Percentiles rank a stretch among this genome's conserved stretches.
Evolutionary conservation across 2,113 vertebrate genomes (phyloP).

Genomic region (Pomatorhinus ruficollis): DNA sequence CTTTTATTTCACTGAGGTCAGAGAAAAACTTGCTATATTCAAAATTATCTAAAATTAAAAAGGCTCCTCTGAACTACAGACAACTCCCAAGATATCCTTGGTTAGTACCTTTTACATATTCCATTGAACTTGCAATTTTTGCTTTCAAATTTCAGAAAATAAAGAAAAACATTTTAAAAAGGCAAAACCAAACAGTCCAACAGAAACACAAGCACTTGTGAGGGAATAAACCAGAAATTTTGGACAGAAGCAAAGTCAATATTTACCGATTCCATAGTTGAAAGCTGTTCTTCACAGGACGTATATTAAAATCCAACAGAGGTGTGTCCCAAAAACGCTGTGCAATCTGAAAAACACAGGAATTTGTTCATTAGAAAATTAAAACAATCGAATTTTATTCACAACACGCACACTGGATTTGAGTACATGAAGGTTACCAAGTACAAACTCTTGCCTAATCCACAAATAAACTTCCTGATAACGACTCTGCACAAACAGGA

Average conservation of each 20-base stretch:
- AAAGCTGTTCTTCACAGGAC: constrained; percentile 81
- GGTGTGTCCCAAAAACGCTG: constrained; percentile 63
- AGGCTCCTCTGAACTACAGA: not conserved
- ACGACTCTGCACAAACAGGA: not conserved
- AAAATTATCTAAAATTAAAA: not conserved
- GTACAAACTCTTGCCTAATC: not conserved
- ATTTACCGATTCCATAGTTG: constrained; percentile 97
- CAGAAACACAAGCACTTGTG: not conserved
- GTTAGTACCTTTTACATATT: not conserved
- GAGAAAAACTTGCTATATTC: not conserved
- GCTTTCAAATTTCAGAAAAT: not conserved
- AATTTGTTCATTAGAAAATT: not conserved
- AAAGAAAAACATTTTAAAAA: not conserved
- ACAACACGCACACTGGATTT: not conserved
- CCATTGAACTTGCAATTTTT: not conserved
- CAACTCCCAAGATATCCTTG: not conserved
- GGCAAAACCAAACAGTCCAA: not conserved
- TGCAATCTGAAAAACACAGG: constrained; percentile 79
- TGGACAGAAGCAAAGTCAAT: not conserved
- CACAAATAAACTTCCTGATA: not conserved
- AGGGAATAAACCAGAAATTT: not conserved
- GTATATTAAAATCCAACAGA: constrained; percentile 83
- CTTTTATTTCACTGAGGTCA: not conserved
- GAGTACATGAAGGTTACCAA: not conserved
- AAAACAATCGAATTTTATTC: not conserved